Evolutionary conservation across 2,113 vertebrate species (phyloP).

Genomic region (Mystacornis crossleyi): DNA sequence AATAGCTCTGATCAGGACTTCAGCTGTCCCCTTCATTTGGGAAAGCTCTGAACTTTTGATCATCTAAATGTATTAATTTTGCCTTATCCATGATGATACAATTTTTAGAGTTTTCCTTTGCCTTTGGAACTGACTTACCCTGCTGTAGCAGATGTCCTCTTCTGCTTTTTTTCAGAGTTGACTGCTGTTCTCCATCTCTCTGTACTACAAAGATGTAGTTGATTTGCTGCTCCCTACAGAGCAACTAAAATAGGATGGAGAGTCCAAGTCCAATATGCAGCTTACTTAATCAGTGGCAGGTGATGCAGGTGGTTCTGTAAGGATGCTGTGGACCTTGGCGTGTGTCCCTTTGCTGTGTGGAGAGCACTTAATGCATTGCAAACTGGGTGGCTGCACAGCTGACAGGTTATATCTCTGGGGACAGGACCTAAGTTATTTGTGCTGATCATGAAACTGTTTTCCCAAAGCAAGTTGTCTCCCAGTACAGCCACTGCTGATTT

Average conservation of each 20-base stretch:
- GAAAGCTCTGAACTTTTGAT: not conserved
- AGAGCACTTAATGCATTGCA: too few species aligned
- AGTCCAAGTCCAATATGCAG: not conserved
- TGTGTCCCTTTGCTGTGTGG: too few species aligned
- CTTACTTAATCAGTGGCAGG: not conserved
- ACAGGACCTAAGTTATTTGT: not conserved
- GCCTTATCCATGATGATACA: not conserved
- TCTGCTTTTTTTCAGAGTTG: not conserved
- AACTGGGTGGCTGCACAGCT: not conserved
- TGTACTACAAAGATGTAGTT: not conserved
- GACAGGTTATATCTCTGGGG: fast-evolving
- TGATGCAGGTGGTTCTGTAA: not conserved
- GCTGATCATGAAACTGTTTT: not conserved
- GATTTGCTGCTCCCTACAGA: not conserved
- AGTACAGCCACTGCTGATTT: not conserved
- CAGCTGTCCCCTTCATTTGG: not conserved
- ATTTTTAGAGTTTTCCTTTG: not conserved
- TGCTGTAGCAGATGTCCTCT: not conserved
- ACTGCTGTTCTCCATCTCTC: not conserved
- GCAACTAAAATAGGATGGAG: not conserved
- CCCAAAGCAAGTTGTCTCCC: not conserved
- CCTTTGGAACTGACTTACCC: not conserved
- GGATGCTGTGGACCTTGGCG: not conserved
- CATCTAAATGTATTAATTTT: not conserved
- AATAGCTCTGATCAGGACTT: not conserved